phyloP scores from a whole-genome alignment of 2,888 invertebrate genomes.

The Amphimallon solstitiale region DNA sequence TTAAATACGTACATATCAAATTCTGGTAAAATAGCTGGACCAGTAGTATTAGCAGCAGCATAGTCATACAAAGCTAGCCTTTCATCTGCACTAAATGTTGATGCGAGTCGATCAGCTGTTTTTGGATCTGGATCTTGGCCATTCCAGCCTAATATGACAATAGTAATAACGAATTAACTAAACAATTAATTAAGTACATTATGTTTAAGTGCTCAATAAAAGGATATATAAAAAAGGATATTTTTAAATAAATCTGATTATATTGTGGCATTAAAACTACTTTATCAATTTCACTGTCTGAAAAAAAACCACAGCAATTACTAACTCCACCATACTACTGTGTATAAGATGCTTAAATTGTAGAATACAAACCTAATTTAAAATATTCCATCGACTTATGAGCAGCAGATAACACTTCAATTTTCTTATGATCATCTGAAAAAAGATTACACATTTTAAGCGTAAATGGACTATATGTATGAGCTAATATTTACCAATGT shows the following conservation, averaged over 20 bases:
- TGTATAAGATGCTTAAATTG: neutral
- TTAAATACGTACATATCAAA: constrained; percentile 58
- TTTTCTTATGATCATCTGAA: constrained; percentile 63
- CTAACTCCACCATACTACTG: constrained; percentile 11
- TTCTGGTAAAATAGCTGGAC: constrained; percentile 56
- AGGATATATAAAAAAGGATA: constrained; percentile 57
- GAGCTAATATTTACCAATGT: constrained; percentile 56
- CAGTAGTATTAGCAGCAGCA: constrained; percentile 59
- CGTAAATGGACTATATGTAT: neutral
- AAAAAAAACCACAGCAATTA: constrained; percentile 51
- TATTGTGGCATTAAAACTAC: constrained; percentile 36
- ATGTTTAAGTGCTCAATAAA: constrained; percentile 43
- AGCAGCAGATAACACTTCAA: constrained; percentile 55
- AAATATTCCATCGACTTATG: constrained; percentile 51
- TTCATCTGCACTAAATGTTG: constrained; percentile 67
- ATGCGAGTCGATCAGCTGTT: constrained; percentile 59
- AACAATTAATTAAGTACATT: neutral
- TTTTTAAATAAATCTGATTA: constrained; percentile 40
- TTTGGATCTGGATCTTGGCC: constrained; percentile 59
- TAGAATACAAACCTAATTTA: constrained; percentile 56
- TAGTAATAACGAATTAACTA: constrained; percentile 34
- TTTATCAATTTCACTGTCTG: constrained; percentile 48
- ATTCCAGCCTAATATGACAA: constrained; percentile 57
- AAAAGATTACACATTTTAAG: constrained; percentile 44
- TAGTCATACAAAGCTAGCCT: constrained; percentile 68